Evolutionary conservation across 2,797 vertebrate genomes (phyloP), one percentile per base, ranked within the genome.

Genomic region (Phoxinus dragarum): DNA sequence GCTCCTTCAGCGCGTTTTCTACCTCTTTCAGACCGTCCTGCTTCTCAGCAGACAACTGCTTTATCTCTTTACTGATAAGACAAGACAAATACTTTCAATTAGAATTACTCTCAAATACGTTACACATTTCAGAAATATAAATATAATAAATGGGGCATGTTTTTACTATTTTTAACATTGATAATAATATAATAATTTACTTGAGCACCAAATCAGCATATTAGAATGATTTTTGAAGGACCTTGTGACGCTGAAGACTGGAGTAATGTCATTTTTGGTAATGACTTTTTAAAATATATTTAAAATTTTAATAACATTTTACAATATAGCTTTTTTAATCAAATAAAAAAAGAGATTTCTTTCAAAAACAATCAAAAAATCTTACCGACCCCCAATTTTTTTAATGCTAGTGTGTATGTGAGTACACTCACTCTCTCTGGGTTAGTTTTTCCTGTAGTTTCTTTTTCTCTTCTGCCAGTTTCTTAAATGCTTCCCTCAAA

Each of bases 361-460:
- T 66, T 36, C 16, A 36, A 36, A 36, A 67, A 17, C 64, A 16
- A 31, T 19, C 1, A 1, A 36, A 64, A 64, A 64, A 23, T 31
- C 27, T 66, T 66, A 7, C 14, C 0, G 6, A 66, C 27, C 31
- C 31, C 12, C 17, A 19, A 7, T 49, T 16, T 17, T 17, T 69
- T 5, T 64, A 17, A 27, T 16, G n/a, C 23, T 52, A n/a, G 36
- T 19, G 40, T 69, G 12, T 40, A 16, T 31, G 8, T 19, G 4
- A 3, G 4, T 0, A n/a, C 40, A 89, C 97, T 93, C 92, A 98
- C 98, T 96, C 94, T 93, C 93, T 96, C 78, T 86, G 90, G 23
- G 91, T 92, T 23, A 98, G 92, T 19, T 86, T 94, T 42, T 91
- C 88, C 56, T 95, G 93, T 88, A 98, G 94, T 68, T 91, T 79